Base-by-base conservation (phyloP, 2,113 vertebrate genomes). In the Trichechus manatus region DNA sequence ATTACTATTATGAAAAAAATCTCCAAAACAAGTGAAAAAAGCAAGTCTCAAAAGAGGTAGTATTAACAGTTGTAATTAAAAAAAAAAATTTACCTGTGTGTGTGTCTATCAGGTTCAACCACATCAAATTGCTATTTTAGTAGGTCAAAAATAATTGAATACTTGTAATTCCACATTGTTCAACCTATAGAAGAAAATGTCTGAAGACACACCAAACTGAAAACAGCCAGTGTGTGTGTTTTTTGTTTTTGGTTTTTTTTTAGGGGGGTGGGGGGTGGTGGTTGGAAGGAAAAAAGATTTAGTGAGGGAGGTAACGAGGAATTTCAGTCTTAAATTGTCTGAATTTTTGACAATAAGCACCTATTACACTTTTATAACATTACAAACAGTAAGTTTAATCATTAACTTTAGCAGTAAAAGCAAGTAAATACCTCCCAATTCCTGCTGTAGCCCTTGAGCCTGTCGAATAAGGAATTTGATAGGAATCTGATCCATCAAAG, bases 401-500 rank as follows among this genome's bases (percentile, higher is more conserved):
- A 36, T 74, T 79, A 94, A 87, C 1, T 47, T 92, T 87, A 89
- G 29, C 50, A 94, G 33, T 91, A 75, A 93, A 91, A 61, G 1
- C 23, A 96, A 84, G 20, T 36, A 93, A 97, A 94, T 98, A 99
- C 99, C 99, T 95, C 99, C 99, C 20, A 99, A 98, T 31, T 99
- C 99, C 97, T 99, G 99, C 97, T 99, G 99, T 66, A 99, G 98
- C 7, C 99, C 99, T 95, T 99, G 99, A 3, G 99, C 99, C 98
- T 99, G 99, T 1, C 99, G 99, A 98, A 99, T 99, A 84, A 99
- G 99, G 95, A 99, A 99, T 97, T 99, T 99, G 96, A 99, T 99
- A 90, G 99, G 99, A 97, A 99, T 99, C 97, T 99, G 99, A 97
- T 99, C 99, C 99, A 99, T 99, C 96, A 99, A 82, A 2, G 99